phyloP scores from a whole-genome alignment of 92 coral and sea anemone genomes.

The Siderastrea siderea region DNA sequence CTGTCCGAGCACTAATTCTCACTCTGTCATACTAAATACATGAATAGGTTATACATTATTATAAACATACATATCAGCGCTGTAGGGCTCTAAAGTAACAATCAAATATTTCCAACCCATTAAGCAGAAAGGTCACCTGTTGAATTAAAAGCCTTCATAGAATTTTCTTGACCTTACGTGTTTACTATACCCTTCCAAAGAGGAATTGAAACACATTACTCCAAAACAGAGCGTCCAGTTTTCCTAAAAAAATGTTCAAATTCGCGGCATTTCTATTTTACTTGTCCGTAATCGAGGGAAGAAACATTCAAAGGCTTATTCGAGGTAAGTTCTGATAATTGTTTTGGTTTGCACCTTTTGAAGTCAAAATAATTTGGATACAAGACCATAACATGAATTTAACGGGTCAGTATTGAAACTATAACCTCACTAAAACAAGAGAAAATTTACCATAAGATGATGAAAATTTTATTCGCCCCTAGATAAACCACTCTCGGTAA shows the following conservation, averaged over 20 bases:
- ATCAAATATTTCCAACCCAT: constrained; percentile 21
- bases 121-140: constrained; percentile 58
- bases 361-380: constrained; percentile 32
- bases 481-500: no score
- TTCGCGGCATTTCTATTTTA: constrained; percentile 4
- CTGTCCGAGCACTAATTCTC: no score
- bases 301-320: constrained; percentile 18
- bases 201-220: background rate
- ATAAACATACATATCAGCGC: background rate
- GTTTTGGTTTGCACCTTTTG: background rate
- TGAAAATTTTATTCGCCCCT: background rate
- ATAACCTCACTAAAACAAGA: background rate
- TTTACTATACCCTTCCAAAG: background rate
- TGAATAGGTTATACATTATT: no score
- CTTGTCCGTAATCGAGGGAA: constrained; percentile 30
- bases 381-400: background rate
- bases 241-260: constrained; percentile 12
- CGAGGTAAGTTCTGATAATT: constrained; percentile 33
- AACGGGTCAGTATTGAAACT: background rate
- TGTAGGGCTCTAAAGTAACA: background rate
- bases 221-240: background rate
- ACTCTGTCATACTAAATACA: no score
- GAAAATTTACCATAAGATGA: background rate
- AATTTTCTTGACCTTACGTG: constrained; percentile 46
- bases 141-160: constrained; percentile 4